Conservation (phyloP, 2,888 invertebrate species). For the Chaitophorus viminalis region DNA sequence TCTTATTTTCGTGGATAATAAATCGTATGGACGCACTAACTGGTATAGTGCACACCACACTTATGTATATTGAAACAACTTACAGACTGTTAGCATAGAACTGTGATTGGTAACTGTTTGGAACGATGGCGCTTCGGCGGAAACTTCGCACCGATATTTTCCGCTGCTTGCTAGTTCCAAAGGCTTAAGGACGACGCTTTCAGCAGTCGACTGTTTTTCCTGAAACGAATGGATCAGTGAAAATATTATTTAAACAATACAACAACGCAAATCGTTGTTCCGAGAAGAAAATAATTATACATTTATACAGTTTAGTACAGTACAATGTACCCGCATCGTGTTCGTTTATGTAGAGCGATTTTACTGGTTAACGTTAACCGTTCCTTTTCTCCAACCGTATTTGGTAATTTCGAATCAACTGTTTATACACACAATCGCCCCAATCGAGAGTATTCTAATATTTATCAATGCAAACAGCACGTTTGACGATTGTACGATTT, state of each 20-base stretch:
- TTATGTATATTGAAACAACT: constrained; percentile 63
- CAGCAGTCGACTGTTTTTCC: constrained; percentile 65
- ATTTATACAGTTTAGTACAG: not conserved
- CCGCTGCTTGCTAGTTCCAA: constrained; percentile 66
- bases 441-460: too few relatives aligned
- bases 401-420: too few relatives aligned
- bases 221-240: constrained; percentile 59
- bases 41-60: not conserved
- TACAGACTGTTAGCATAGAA: constrained; percentile 68
- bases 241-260: not conserved
- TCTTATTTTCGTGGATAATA: constrained; percentile 8
- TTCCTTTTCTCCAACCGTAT: too few relatives aligned
- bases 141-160: constrained; percentile 68
- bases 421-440: too few relatives aligned
- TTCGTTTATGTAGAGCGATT: too few relatives aligned
- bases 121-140: constrained; percentile 68
- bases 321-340: too few relatives aligned
- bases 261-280: too few relatives aligned
- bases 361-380: too few relatives aligned
- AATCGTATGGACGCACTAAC: not conserved
- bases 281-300: not conserved
- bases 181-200: constrained; percentile 64
- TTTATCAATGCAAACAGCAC: too few relatives aligned
- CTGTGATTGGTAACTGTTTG: constrained; percentile 67
- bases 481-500: too few relatives aligned